Evolutionary conservation across 2,797 vertebrate species (phyloP), one percentile per base, ranked within the genome.

Genomic region (Rallus crepitans): DNA sequence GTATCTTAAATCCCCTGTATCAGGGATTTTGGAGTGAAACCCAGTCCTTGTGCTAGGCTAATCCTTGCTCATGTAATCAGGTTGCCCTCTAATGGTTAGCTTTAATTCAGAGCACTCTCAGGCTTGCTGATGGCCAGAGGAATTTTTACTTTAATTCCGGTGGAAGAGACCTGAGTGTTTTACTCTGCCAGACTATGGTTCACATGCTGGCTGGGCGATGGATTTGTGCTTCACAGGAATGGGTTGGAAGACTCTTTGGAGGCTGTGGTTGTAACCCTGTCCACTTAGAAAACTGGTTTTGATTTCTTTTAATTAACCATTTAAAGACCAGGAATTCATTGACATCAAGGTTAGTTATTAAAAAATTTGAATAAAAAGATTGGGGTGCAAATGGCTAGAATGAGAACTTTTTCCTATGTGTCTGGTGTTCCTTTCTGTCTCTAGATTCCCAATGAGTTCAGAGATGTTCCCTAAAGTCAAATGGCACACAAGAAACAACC

Each of bases 31-130:
- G 84, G 65, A 64, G 71, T 10, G n/a, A 75, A 80, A 17, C 30
- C 13, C 65, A 8, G 53, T 2, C n/a, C 40, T 37, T 15, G 55
- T 24, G 45, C 39, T 72, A 15, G 21, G 73, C 37, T 48, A 42
- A 78, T 53, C 47, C 13, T 55, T 15, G 77, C 45, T 75, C 19
- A 0, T 48, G 69, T 57, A 57, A 60, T 40, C 76, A 86, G 61
- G 45, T 64, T 94, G 85, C 72, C 81, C 78, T 87, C 82, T 66
- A 52, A 80, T 27, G 83, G 64, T 56, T 94, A 85, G 33, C 50
- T 70, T 37, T 72, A 47, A 77, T 60, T 87, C 56, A n/a, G 68
- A 65, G 60, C 3, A 0, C 42, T 45, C 37, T 37, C 30, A 40
- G 48, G 15, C n/a, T 76, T 39, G 42, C 48, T 70, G 64, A 42